phyloP scores from a whole-genome alignment of 2,888 invertebrate genomes.

The Cepaea hortensis region DNA sequence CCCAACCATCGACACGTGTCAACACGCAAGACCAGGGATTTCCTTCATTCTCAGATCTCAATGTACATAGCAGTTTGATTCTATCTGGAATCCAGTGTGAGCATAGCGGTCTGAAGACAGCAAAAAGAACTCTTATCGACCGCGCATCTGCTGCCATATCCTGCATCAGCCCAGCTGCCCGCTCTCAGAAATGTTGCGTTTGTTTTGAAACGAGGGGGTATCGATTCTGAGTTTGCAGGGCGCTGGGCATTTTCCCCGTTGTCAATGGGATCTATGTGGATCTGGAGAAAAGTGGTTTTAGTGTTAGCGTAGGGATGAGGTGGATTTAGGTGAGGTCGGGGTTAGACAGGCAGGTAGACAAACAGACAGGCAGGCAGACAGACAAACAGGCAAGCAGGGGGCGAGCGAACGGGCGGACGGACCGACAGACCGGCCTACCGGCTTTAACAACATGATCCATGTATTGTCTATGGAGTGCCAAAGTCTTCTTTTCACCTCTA shows the following conservation, averaged over 20 bases:
- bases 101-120: not conserved
- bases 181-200: not conserved
- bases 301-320: not conserved
- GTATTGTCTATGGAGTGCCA: no score
- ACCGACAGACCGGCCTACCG: no score
- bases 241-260: not conserved
- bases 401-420: no score
- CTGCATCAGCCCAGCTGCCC: not conserved
- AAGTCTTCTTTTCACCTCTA: no score
- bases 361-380: not conserved
- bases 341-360: no score
- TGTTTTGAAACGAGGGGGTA: conserved; percentile 1
- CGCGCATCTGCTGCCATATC: conserved; percentile 15
- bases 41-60: not conserved
- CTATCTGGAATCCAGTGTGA: conserved; percentile 9
- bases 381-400: not conserved
- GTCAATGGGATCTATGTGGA: not conserved
- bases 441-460: no score
- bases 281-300: not conserved
- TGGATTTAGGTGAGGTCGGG: no score
- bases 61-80: conserved; percentile 20
- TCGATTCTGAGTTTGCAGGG: not conserved
- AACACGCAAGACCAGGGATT: not conserved
- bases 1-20: conserved; percentile 3
- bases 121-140: not conserved